These are phyloP conservation scores for Carettochelys insculpta DNA, from an alignment of 2,113 vertebrate species.

Conservation along the genomic window DNA sequence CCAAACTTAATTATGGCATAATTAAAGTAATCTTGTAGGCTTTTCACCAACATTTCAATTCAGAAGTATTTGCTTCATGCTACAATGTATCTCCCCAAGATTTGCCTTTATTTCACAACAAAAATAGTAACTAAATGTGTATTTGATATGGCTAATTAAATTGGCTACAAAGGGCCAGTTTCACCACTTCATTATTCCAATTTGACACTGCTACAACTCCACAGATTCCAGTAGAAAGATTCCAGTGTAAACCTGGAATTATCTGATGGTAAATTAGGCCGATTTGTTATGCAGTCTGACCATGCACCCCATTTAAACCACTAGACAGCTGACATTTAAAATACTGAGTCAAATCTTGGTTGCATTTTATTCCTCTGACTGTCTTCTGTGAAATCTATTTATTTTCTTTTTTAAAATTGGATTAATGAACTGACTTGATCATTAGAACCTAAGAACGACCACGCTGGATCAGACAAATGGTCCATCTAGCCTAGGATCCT, in stretches of 20 bases:
- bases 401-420: background rate
- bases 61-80: slow-evolving; percentile 8
- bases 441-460: too few species aligned
- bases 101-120: slow-evolving; percentile 49
- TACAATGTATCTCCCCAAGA: slow-evolving; percentile 51
- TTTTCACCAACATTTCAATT: slow-evolving; percentile 33
- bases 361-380: background rate
- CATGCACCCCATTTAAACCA: too few species aligned
- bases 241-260: background rate
- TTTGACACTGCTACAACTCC: slow-evolving; percentile 11
- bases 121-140: slow-evolving; percentile 49
- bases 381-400: background rate
- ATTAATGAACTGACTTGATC: background rate
- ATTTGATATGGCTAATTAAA: slow-evolving; percentile 52
- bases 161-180: slow-evolving; percentile 24
- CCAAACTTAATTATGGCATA: background rate
- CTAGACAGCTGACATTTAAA: background rate
- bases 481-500: too few species aligned
- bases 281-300: background rate
- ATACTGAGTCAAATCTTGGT: background rate
- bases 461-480: too few species aligned
- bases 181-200: slow-evolving; percentile 48
- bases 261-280: slow-evolving; percentile 21
- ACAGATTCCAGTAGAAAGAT: slow-evolving; percentile 46
- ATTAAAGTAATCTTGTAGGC: slow-evolving; percentile 53